Evolutionary conservation across 2,113 vertebrate species (phyloP).

Genomic region (Eudyptes chrysolophus): DNA sequence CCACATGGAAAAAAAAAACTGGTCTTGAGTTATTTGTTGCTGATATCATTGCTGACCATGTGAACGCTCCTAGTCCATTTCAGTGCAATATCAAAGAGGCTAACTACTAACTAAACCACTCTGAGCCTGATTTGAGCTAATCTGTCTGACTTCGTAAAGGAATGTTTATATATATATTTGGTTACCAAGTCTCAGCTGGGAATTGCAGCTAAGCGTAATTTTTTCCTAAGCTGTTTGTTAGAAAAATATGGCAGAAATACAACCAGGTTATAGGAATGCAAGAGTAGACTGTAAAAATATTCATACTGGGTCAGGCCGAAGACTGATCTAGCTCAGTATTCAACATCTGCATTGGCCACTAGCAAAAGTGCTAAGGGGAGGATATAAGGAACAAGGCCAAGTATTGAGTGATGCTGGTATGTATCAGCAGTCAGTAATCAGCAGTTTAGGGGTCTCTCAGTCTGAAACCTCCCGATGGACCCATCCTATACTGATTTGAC

Average conservation of each 20-base stretch:
- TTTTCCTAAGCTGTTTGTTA: not conserved
- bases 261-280: not conserved
- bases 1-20: not conserved
- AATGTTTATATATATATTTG: not conserved
- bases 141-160: not conserved
- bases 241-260: not conserved
- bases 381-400: not conserved
- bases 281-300: not conserved
- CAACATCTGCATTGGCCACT: not conserved
- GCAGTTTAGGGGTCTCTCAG: not conserved
- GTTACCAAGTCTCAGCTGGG: not conserved
- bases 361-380: not conserved
- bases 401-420: not conserved
- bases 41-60: fast-evolving
- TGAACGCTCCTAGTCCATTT: not conserved
- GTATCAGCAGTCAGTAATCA: not conserved
- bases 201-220: not conserved
- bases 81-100: not conserved
- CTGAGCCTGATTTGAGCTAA: not conserved
- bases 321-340: not conserved
- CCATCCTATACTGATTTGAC: not conserved
- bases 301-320: not conserved
- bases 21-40: not conserved
- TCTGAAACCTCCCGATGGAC: not conserved
- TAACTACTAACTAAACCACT: not conserved